Conservation (phyloP, 2,888 invertebrate genomes). For the Chaetogeoica ovagalla region DNA sequence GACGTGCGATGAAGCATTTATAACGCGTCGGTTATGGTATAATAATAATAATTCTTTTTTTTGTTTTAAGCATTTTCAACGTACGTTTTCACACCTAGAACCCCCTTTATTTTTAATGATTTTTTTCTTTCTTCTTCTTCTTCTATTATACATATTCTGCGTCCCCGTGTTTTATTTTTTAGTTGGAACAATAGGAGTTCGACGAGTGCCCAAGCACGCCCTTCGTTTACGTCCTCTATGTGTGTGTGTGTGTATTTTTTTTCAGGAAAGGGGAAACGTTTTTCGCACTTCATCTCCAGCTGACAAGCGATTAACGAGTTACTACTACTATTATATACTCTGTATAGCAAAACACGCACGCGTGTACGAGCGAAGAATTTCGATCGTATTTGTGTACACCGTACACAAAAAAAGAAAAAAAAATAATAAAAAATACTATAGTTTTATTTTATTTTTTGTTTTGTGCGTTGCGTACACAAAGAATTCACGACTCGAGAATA, state of each 20-base stretch:
- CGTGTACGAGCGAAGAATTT: conserved; percentile 30
- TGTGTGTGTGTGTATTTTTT: no score
- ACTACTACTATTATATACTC: not conserved
- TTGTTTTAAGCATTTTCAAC: conserved; percentile 37
- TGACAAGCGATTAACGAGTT: conserved; percentile 51
- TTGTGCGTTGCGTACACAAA: conserved; percentile 4
- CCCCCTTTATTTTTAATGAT: conserved; percentile 26
- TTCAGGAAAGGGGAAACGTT: conserved; percentile 43
- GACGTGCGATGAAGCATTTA: conserved; percentile 29
- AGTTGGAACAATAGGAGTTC: conserved; percentile 40
- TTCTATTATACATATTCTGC: not conserved
- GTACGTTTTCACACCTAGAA: conserved; percentile 40
- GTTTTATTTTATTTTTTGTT: conserved; percentile 16
- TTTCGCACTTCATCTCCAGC: conserved; percentile 49
- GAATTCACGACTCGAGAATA: conserved; percentile 22
- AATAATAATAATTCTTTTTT: conserved; percentile 13
- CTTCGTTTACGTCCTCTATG: conserved; percentile 40
- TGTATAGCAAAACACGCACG: conserved; percentile 28
- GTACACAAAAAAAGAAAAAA: no score
- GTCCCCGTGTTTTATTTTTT: conserved; percentile 30
- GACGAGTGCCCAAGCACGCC: conserved; percentile 43
- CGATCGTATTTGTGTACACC: conserved; percentile 27
- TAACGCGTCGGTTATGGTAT: not conserved
- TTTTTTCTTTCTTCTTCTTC: conserved; percentile 3
- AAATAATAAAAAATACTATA: conserved; percentile 16